Conservation (phyloP, 2,113 vertebrate genomes). For the Cryptotis parvus region DNA sequence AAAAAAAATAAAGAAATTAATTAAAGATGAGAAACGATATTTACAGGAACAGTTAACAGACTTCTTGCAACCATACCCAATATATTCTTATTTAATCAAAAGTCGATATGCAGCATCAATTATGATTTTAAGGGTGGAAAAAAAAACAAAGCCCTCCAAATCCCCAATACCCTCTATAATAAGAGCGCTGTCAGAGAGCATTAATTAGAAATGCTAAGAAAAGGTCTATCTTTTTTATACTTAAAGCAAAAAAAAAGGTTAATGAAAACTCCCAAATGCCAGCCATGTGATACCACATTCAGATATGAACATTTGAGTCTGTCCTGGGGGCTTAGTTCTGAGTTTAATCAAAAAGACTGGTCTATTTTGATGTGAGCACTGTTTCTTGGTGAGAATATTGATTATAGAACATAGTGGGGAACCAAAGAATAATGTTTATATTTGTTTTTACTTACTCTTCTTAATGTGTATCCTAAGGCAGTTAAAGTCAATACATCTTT, state of each 20-base stretch:
- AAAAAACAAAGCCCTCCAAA: neutral
- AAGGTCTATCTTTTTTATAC: slow-evolving; percentile 23
- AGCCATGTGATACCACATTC: neutral
- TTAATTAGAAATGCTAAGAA: slow-evolving; percentile 57
- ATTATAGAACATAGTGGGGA: slow-evolving; percentile 9
- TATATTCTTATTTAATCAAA: slow-evolving; percentile 13
- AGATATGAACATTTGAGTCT: slow-evolving; percentile 1
- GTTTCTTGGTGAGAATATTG: slow-evolving; percentile 31
- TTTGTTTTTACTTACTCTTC: neutral
- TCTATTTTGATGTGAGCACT: slow-evolving; percentile 17
- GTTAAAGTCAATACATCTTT: neutral
- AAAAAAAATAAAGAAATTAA: no score
- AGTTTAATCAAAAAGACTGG: slow-evolving; percentile 58
- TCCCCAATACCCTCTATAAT: neutral
- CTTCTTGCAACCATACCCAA: neutral
- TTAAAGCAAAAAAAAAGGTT: slow-evolving; percentile 33
- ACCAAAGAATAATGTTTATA: neutral
- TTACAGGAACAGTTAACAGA: slow-evolving; percentile 46
- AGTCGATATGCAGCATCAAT: slow-evolving; percentile 11
- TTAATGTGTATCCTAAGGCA: neutral
- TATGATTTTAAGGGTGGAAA: neutral
- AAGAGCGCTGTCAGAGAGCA: neutral
- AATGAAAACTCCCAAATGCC: slow-evolving; percentile 47
- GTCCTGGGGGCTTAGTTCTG: neutral
- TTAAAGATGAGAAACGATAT: neutral